Conservation (phyloP, 2,113 vertebrate species). For the Oriolus oriolus region DNA sequence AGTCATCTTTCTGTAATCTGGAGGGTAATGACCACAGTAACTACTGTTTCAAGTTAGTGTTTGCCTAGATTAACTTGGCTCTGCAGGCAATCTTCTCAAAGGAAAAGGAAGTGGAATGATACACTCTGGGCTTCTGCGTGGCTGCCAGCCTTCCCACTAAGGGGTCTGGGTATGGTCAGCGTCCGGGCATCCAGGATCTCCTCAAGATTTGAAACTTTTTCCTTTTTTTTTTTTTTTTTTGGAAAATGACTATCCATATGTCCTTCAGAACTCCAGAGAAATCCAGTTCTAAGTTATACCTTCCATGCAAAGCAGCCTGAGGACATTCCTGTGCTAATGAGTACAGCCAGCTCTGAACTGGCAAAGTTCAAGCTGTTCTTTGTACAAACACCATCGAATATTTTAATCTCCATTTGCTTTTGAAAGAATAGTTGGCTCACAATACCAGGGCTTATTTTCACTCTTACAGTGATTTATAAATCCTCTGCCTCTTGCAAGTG, state of each 20-base stretch:
- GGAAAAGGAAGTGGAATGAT: background rate
- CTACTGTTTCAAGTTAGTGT: conserved; percentile 10
- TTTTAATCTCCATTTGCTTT: conserved; percentile 45
- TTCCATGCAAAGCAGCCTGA: conserved; percentile 11
- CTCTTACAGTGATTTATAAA: background rate
- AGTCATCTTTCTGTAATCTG: conserved; percentile 24
- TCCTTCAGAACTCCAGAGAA: background rate
- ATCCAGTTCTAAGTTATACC: background rate
- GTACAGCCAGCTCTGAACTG: conserved; percentile 35
- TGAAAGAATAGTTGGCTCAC: conserved; percentile 20
- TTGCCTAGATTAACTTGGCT: background rate
- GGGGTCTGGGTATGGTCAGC: background rate
- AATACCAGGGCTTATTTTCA: background rate
- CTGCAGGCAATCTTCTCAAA: background rate
- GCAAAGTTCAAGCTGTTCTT: conserved; percentile 63
- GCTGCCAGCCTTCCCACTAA: background rate
- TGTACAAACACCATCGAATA: conserved; percentile 1
- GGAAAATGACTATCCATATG: background rate
- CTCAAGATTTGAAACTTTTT: background rate
- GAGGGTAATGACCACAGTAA: background rate
- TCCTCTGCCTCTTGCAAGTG: background rate
- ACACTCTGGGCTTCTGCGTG: background rate
- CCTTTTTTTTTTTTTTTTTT: background rate
- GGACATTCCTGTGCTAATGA: conserved; percentile 57
- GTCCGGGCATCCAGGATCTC: background rate